Evolutionary conservation across 2,888 invertebrate species (phyloP), one percentile per base, ranked within the genome.

Genomic region (Apomyelois bistriatella): DNA sequence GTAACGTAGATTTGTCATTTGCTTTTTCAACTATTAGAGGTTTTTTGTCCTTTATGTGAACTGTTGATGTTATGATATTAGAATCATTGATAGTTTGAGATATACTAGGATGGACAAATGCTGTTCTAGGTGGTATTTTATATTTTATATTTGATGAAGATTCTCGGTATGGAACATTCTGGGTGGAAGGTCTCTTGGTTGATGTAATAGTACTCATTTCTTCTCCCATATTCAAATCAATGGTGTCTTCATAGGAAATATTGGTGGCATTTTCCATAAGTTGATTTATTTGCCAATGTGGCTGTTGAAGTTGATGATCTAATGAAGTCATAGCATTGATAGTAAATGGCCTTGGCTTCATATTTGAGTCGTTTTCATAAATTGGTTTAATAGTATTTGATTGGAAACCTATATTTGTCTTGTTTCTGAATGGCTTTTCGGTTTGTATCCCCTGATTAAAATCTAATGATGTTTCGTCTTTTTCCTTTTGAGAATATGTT

Each of bases 221-320:
- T 77, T 91, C 90, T 10, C 90, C 90, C 53, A 82, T 82, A 61
- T 91, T 91, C 36, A 90, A 67, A 48, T 85, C 82, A 10, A 88
- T 55, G 56, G 74, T 84, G 16, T 89, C 88, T 74, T 89, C 89
- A 62, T 82, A 82, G 0, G 87, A 86, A 9, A 75, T 60, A 53
- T 85, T 89, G 7, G 83, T 82, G 1, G 73, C 60, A 57, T 90
- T 90, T 63, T 84, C 86, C 68, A 86, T 66, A 57, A 90, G 70
- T 52, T 90, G 81, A 64, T 90, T 90, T 16, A 90, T 90, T 62
- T 90, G 90, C 90, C 90, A 90, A 61, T 90, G 90, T 9, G 90
- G 90, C 64, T 89, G 88, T 55, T 90, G 90, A 38, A 89, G 59
- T 59, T 89, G 89, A 65, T 88, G 85, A 57, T 89, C 89, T 30